Evolutionary conservation across 2,888 invertebrate species (phyloP), one percentile per base, ranked within the genome.

Genomic region (Aphidoletes aphidimyza): DNA sequence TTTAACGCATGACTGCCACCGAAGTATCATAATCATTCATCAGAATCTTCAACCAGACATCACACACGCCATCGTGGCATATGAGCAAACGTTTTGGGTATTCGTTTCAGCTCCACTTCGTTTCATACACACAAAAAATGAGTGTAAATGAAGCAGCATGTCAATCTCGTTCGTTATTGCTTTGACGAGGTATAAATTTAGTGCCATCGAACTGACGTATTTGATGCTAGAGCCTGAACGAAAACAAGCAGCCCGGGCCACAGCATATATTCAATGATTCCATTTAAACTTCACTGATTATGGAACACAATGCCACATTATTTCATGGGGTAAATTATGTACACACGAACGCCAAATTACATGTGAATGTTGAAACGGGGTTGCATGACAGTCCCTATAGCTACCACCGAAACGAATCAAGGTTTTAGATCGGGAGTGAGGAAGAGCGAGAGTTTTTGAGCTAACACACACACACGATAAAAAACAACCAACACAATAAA

Each of bases 281-380:
- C 81, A 37, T 81, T 81, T 81, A 81, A 81, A 81, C 36, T 81
- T 81, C 81, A 81, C 81, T 81, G 81, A 37, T 81, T 81, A 81
- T 81, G 36, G 37, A 37, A 37, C 81, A 81, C 81, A 81, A 37
- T 81, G 81, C 81, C 81, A 37, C 37, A 81, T 81, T 81, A 81
- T n/a, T 81, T 81, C 81, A 81, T 81, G 81, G 81, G 81, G 81
- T 81, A 81, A 81, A 81, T 81, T 81, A 81, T 81, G 81, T 81
- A 81, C 81, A 81, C 81, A 81, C 81, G 81, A 81, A 81, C 37
- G 81, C 81, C 81, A 37, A 81, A 81, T 81, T 37, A 81, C 37
- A 81, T 81, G 81, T 81, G 81, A 37, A 81, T 81, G 36, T n/a
- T n/a, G n/a, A 81, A 81, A 81, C 36, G 14, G n/a, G n/a, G 69